Base-by-base conservation (phyloP, 2,113 vertebrate species). In the Regulus satrapa region DNA sequence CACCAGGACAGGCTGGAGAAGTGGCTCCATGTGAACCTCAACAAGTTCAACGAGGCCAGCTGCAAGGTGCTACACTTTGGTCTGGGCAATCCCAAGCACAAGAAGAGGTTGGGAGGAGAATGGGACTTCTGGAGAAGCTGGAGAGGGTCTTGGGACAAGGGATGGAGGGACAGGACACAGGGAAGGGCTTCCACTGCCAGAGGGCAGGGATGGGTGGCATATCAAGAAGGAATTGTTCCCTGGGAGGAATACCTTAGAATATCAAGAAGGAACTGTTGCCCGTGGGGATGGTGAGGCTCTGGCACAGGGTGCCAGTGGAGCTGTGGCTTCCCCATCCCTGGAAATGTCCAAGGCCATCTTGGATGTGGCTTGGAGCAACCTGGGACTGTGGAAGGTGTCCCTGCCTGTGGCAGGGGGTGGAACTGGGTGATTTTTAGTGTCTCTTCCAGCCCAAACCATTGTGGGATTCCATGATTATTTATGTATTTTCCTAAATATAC, bases 211-310 rank as follows among this genome's bases (percentile, higher is more conserved):
- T 7, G 0, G 45, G 23, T 45, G 25, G 24, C 38, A 77, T 36
- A 18, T 11, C 43, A 18, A 10, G 26, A 67, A 66, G 14, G 4
- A 43, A 51, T 59, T 43, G 0, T 3, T 59, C 0, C 0, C 45
- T 76, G 26, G 3, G 45, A 61, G n/a, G n/a, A n/a, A n/a, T n/a
- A n/a, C n/a, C n/a, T n/a, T n/a, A n/a, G n/a, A n/a, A 77, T 36
- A 18, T 11, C 43, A 18, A 10, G 26, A 67, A 66, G 14, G 4
- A 43, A 51, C 51, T 43, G 0, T 3, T 59, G 0, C 0, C 0
- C 45, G 68, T 3, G 46, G 52, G 28, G 18, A 12, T 26, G 23
- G 5, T 0, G 8, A 41, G 14, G 20, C 13, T 13, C 25, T 51
- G 52, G 31, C 26, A 32, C 8, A 45, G 8, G 14, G 0, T 86